These are phyloP conservation scores for Nymphalis polychloros DNA, from an alignment of 2,888 invertebrate genomes.

Conservation along the genomic window DNA sequence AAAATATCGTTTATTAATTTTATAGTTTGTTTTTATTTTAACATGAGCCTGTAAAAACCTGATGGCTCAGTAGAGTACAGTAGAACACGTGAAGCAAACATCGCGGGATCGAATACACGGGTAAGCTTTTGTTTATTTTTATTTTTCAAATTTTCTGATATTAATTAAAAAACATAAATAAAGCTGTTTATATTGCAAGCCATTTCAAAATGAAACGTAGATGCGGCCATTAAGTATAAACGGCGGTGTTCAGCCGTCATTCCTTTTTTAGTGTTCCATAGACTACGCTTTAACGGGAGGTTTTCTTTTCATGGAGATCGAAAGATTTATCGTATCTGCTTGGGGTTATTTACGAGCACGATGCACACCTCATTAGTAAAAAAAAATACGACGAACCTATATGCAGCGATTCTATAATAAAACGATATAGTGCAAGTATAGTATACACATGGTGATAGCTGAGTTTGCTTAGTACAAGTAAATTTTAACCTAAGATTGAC, in stretches of 20 bases:
- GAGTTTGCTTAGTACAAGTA: too few species aligned
- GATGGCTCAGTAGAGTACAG: too few species aligned
- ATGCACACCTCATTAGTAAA: background rate
- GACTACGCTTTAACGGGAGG: background rate
- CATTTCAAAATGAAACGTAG: background rate
- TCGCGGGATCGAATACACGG: too few species aligned
- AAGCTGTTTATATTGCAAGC: background rate
- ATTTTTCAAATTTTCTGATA: too few species aligned
- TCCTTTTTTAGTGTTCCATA: background rate
- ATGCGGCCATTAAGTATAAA: too few species aligned
- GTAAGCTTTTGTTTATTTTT: too few species aligned
- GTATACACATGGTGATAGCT: too few species aligned
- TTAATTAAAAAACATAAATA: background rate
- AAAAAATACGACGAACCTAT: background rate
- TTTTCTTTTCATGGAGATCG: constrained; percentile 4
- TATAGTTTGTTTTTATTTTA: too few species aligned
- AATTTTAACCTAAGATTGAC: too few species aligned
- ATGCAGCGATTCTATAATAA: background rate
- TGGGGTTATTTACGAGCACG: background rate
- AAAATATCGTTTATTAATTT: background rate
- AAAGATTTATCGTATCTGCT: constrained; percentile 1
- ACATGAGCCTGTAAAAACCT: too few species aligned
- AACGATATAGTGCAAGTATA: background rate
- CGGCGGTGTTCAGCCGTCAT: too few species aligned
- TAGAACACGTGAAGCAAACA: too few species aligned